phyloP scores from a whole-genome alignment of 2,888 invertebrate genomes.

The Pharmacophagus antenor region DNA sequence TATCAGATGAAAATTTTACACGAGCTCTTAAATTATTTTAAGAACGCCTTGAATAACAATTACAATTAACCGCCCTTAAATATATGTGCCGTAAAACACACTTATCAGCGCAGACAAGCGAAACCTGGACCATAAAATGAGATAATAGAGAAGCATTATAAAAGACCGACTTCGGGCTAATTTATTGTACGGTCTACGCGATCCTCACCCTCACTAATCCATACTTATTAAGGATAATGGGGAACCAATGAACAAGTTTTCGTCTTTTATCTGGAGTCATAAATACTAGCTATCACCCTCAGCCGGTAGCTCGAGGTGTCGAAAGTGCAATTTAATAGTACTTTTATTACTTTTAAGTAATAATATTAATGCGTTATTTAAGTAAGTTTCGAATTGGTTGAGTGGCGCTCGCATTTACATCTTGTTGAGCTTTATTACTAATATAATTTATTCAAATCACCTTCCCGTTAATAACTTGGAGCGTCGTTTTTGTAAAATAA shows the following conservation, averaged over 20 bases:
- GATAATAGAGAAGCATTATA: conserved; percentile 69
- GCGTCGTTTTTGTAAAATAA: conserved; percentile 8
- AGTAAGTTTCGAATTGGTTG: conserved; percentile 41
- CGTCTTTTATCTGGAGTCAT: conserved; percentile 68
- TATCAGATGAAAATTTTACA: conserved; percentile 41
- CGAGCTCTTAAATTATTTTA: conserved; percentile 36
- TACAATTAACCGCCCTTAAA: conserved; percentile 59
- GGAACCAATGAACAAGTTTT: conserved; percentile 74
- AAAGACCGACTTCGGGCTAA: conserved; percentile 63
- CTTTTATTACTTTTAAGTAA: conserved; percentile 57
- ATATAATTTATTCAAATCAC: conserved; percentile 41
- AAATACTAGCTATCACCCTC: conserved; percentile 61
- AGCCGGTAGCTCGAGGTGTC: conserved; percentile 62
- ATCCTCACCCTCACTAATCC: conserved; percentile 71
- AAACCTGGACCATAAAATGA: conserved; percentile 57
- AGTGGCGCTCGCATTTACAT: conserved; percentile 37
- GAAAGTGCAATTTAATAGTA: conserved; percentile 62
- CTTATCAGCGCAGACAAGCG: conserved; percentile 64
- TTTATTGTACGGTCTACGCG: conserved; percentile 64
- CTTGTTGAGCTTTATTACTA: conserved; percentile 47
- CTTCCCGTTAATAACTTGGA: conserved; percentile 32
- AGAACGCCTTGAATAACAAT: conserved; percentile 40
- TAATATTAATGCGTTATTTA: conserved; percentile 51
- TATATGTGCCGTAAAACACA: conserved; percentile 66
- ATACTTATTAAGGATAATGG: conserved; percentile 79